These are phyloP conservation scores for Zoroaster sp. DNA, from an alignment of 53 echinoderm and acorn worm genomes.

Conservation along the genomic window DNA sequence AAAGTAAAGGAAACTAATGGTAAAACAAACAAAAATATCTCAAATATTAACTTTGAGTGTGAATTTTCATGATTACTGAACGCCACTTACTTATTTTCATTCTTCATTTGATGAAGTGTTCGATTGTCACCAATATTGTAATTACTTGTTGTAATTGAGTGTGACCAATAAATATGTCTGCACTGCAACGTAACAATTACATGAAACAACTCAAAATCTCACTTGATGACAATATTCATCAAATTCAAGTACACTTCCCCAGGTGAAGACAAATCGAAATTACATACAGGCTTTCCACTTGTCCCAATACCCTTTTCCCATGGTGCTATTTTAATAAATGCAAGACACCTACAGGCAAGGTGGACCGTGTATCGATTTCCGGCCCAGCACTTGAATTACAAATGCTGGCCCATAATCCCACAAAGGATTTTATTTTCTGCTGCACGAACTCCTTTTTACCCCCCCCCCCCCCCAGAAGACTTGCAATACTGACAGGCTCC, in stretches of 20 bases:
- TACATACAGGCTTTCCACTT: background rate
- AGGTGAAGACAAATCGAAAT: background rate
- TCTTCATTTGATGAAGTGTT: too few relatives aligned
- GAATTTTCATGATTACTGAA: too few relatives aligned
- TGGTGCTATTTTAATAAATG: background rate
- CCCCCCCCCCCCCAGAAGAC: background rate
- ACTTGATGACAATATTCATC: too few relatives aligned
- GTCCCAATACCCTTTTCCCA: background rate
- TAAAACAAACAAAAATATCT: too few relatives aligned
- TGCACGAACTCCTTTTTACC: background rate
- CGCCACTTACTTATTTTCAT: too few relatives aligned
- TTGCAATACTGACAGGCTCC: background rate
- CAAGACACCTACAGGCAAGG: background rate
- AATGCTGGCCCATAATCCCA: background rate
- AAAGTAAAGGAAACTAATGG: too few relatives aligned
- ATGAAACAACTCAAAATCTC: too few relatives aligned
- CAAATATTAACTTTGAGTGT: too few relatives aligned
- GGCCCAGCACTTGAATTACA: background rate
- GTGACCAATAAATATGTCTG: too few relatives aligned
- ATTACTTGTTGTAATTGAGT: too few relatives aligned
- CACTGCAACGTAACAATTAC: too few relatives aligned
- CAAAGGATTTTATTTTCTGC: background rate
- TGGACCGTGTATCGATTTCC: background rate
- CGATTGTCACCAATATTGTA: too few relatives aligned
- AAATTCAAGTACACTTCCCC: background rate